Evolutionary conservation across 2,888 invertebrate genomes (phyloP).

Genomic region (Drosophila histrio): DNA sequence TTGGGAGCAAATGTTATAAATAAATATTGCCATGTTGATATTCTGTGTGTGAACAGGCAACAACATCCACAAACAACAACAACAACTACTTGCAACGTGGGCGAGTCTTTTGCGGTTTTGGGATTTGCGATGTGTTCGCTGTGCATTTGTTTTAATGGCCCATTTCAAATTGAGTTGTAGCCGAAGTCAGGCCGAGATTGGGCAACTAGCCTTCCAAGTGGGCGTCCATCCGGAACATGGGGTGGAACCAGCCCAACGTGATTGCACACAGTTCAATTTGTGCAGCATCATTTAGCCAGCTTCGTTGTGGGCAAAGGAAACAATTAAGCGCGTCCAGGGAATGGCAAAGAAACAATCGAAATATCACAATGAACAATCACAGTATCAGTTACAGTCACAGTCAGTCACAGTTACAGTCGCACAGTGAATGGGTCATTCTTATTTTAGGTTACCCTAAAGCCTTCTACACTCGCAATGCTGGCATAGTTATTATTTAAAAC

Average conservation of each 20-base stretch:
- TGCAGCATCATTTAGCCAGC: constrained; percentile 69
- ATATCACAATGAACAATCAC: constrained; percentile 13
- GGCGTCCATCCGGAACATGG: constrained; percentile 55
- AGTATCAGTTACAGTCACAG: constrained; percentile 9
- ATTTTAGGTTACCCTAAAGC: constrained; percentile 1
- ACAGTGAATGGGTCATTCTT: constrained; percentile 6
- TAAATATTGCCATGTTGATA: constrained; percentile 74
- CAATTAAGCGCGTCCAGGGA: constrained; percentile 52
- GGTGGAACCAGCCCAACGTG: constrained; percentile 41
- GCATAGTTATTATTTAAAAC: neutral
- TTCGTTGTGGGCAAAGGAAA: constrained; percentile 38
- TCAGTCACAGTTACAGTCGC: neutral
- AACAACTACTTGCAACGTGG: constrained; percentile 37
- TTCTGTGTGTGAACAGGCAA: constrained; percentile 61
- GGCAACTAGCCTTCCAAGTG: constrained; percentile 44
- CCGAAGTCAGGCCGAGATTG: constrained; percentile 29
- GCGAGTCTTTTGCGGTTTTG: constrained; percentile 44
- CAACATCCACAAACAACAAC: constrained; percentile 18
- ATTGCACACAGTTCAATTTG: constrained; percentile 72
- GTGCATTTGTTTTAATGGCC: constrained; percentile 75
- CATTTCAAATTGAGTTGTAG: constrained; percentile 75
- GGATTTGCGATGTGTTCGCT: constrained; percentile 61
- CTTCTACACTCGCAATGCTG: neutral
- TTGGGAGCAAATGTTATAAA: constrained; percentile 62
- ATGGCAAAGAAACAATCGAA: constrained; percentile 26